Conservation (phyloP, 2,113 vertebrate genomes). For the Podarcis muralis region DNA sequence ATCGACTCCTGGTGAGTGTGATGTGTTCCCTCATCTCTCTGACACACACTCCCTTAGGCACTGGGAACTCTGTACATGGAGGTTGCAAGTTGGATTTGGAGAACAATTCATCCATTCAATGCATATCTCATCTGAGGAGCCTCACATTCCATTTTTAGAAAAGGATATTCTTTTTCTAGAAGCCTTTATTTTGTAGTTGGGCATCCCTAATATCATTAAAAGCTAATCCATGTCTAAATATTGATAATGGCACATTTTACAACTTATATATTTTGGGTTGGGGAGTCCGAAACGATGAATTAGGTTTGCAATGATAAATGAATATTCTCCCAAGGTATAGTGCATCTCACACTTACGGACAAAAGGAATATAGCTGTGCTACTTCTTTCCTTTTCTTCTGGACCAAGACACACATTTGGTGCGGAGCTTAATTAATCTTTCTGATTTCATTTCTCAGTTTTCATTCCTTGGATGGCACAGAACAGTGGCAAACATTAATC, state of each 20-base stretch:
- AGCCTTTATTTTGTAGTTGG: too few species aligned
- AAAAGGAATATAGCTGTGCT: background rate
- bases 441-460: background rate
- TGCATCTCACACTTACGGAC: background rate
- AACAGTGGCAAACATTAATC: slow-evolving; percentile 27
- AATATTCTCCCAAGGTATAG: background rate
- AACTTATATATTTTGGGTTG: background rate
- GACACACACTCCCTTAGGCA: too few species aligned
- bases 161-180: too few species aligned
- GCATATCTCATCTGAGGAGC: too few species aligned
- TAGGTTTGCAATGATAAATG: background rate
- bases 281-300: background rate
- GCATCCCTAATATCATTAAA: too few species aligned
- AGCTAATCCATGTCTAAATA: background rate
- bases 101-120: too few species aligned
- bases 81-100: too few species aligned
- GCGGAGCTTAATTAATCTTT: slow-evolving; percentile 21
- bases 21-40: too few species aligned
- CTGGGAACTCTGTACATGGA: too few species aligned
- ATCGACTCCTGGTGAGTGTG: too few species aligned
- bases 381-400: background rate
- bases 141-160: too few species aligned
- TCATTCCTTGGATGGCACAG: slow-evolving; percentile 18
- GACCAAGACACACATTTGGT: too few species aligned
- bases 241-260: background rate